Evolutionary conservation across 2,888 invertebrate genomes (phyloP).

Genomic region (Diarsia dahlii): DNA sequence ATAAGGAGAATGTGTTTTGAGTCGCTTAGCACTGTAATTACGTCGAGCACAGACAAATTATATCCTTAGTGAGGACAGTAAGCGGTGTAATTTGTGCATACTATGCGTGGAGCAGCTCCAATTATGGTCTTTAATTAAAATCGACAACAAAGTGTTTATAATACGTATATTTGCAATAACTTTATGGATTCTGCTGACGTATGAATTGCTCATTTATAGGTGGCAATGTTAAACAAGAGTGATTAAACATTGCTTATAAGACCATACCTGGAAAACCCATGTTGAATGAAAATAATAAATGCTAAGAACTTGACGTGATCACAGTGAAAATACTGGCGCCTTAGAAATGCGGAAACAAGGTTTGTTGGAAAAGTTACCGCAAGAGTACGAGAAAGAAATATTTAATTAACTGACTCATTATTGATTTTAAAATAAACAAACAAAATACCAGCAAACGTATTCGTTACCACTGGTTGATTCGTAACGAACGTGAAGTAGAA

Average conservation of each 20-base stretch:
- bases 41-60: conserved; percentile 75
- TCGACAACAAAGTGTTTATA: conserved; percentile 72
- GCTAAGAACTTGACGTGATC: conserved; percentile 76
- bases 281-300: conserved; percentile 84
- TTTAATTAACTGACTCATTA: conserved; percentile 68
- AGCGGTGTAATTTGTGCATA: conserved; percentile 75
- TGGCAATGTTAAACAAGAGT: conserved; percentile 74
- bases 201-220: conserved; percentile 73
- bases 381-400: conserved; percentile 69
- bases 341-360: conserved; percentile 71
- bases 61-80: conserved; percentile 72
- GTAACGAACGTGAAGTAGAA: conserved; percentile 63
- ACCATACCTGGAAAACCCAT: conserved; percentile 79
- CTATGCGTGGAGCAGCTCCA: conserved; percentile 67
- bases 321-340: conserved; percentile 69
- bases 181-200: conserved; percentile 70
- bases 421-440: conserved; percentile 14
- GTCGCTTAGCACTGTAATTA: conserved; percentile 74
- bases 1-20: conserved; percentile 75
- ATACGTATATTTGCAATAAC: conserved; percentile 67
- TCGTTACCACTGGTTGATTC: conserved; percentile 59
- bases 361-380: conserved; percentile 69
- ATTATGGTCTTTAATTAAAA: conserved; percentile 78
- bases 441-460: conserved; percentile 31
- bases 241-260: conserved; percentile 71